Percentiles rank a stretch among this genome's conserved stretches.
These are phyloP conservation scores for Caerostris darwini DNA, from an alignment of 1,140 invertebrate genomes.

Conservation along the genomic window DNA sequence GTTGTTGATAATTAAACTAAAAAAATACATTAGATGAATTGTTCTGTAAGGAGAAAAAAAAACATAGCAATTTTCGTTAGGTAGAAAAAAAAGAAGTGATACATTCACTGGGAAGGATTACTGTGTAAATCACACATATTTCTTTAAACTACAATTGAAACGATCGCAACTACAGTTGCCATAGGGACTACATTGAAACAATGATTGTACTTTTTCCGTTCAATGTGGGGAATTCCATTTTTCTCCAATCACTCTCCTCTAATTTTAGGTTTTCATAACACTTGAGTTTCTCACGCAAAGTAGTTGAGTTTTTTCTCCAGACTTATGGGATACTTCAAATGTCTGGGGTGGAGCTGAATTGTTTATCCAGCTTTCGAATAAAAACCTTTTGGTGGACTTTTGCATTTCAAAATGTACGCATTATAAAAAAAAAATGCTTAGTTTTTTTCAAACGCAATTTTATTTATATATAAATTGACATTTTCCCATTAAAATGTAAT, in stretches of 20 bases:
- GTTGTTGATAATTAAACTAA: constrained; percentile 37
- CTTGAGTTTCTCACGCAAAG: constrained; percentile 4
- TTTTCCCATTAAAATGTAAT: too few species aligned
- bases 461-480: too few species aligned
- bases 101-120: constrained; percentile 15
- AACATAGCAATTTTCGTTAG: not conserved
- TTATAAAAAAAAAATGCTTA: too few species aligned
- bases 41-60: not conserved
- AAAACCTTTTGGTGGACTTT: too few species aligned
- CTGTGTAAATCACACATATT: constrained; percentile 38
- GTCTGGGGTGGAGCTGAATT: not conserved
- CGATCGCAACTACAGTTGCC: constrained; percentile 6
- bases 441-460: too few species aligned
- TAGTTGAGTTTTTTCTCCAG: not conserved
- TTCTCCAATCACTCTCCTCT: constrained; percentile 8
- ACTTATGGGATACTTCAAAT: not conserved
- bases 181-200: constrained; percentile 2
- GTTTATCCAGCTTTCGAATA: not conserved
- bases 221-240: constrained; percentile 6
- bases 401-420: too few species aligned
- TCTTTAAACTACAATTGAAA: constrained; percentile 31
- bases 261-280: constrained; percentile 17
- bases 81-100: not conserved
- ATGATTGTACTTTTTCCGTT: constrained; percentile 28
- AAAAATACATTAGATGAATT: constrained; percentile 14